Percentiles rank a stretch among this genome's conserved stretches.
phyloP scores from a whole-genome alignment of 2,113 vertebrate species.

The Etheostoma spectabile region DNA sequence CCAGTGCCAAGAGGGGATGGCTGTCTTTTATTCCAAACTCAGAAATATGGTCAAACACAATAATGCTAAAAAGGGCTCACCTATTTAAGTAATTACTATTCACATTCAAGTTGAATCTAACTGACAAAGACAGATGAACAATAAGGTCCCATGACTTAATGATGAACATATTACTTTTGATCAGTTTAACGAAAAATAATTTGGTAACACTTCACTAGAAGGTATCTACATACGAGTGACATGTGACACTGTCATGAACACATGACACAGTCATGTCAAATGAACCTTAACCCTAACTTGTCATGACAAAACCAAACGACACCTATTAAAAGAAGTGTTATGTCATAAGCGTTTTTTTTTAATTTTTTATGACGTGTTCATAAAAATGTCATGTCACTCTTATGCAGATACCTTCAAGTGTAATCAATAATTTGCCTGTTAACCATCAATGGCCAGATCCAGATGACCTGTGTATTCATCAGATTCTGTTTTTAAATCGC shows the following conservation, averaged over 20 bases:
- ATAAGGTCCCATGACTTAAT: not conserved
- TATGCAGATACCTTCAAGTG: too few relatives aligned
- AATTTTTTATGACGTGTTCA: too few relatives aligned
- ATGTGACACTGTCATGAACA: too few relatives aligned
- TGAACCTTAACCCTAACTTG: too few relatives aligned
- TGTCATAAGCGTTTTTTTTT: too few relatives aligned
- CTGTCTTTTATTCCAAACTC: constrained; percentile 8
- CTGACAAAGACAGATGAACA: not conserved
- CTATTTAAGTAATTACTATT: not conserved
- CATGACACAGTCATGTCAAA: too few relatives aligned
- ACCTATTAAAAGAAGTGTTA: too few relatives aligned
- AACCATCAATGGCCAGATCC: not conserved
- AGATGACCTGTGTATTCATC: constrained; percentile 25
- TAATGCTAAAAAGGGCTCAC: not conserved
- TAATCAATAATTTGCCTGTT: not conserved
- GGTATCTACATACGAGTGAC: too few relatives aligned
- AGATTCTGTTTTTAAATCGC: constrained; percentile 20
- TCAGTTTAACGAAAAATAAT: too few relatives aligned
- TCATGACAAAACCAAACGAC: too few relatives aligned
- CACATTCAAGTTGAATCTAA: not conserved
- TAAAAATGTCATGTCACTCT: too few relatives aligned
- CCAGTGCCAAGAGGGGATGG: not conserved
- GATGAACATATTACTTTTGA: not conserved
- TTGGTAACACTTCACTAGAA: too few relatives aligned
- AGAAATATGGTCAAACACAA: not conserved